These are phyloP conservation scores for Nomada flava DNA, from an alignment of 2,888 invertebrate species.

Conservation along the genomic window DNA sequence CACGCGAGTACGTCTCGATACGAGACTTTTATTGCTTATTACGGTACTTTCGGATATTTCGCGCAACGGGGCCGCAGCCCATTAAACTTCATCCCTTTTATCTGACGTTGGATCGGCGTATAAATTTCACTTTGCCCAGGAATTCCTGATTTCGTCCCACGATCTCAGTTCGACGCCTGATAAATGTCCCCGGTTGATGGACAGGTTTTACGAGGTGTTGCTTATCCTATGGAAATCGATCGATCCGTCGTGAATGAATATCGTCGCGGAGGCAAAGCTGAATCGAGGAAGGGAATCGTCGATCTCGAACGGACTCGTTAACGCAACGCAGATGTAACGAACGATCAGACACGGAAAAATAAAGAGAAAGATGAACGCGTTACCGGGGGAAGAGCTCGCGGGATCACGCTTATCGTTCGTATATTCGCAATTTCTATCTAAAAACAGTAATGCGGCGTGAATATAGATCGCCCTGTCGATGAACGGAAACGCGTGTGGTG, in stretches of 20 bases:
- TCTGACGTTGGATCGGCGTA: conserved; percentile 35
- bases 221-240: conserved; percentile 38
- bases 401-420: neutral
- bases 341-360: neutral
- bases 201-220: conserved; percentile 51
- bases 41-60: conserved; percentile 50
- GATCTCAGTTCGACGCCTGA: conserved; percentile 37
- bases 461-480: conserved; percentile 21
- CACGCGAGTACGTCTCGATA: neutral
- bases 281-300: neutral
- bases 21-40: conserved; percentile 61
- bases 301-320: neutral
- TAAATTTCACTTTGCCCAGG: conserved; percentile 69
- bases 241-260: conserved; percentile 25
- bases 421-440: conserved; percentile 37
- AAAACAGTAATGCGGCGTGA: conserved; percentile 19
- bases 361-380: conserved; percentile 2
- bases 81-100: conserved; percentile 66
- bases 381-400: conserved; percentile 18
- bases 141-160: conserved; percentile 64
- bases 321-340: neutral
- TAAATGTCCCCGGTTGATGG: conserved; percentile 51
- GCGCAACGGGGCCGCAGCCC: conserved; percentile 37
- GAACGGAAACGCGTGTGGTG: neutral
- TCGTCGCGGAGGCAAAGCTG: neutral